Base-by-base conservation (phyloP, 1,140 invertebrate genomes). In the Belonocnema kinseyi region DNA sequence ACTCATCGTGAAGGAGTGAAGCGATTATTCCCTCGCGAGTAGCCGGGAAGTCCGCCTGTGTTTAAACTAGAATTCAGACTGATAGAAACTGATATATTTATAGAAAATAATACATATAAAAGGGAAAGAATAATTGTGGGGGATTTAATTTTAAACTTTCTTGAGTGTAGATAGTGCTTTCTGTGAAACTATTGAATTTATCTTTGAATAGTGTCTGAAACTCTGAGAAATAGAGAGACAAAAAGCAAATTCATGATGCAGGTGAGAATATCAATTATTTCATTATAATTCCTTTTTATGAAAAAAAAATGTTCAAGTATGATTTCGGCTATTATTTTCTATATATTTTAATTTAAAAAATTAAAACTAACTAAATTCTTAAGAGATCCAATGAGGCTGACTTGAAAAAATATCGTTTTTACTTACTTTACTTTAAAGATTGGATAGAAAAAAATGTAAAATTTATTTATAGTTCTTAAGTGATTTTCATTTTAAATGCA, bases 21-120 rank as follows among this genome's bases (percentile, higher is more conserved):
- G 61, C 56, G 77, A 83, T 84, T 85, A 85, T 81, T 85, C 83
- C 80, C 79, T 77, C 77, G 76, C 79, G 77, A 78, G 77, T 73
- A 77, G 72, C 50, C 75, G 78, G 77, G 70, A 77, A 77, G 71
- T 74, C 76, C 80, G 82, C 54, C 56, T 80, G 78, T 81, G 73
- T 26, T 40, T 73, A 17, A 56, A 17, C 6, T 19, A 56, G 54
- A 17, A 56, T 17, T 56, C 5, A 17, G 6, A 0, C 10, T 11
- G 17, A 56, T 56, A 56, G 21, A 19, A 56, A 11, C 17, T 56
- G 8, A 46, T 12, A 21, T 19, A 56, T 12, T 21, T 19, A 56
- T 17, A 19, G 7, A 17, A 19, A 19, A n/a, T 12, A 56, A 56
- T 5, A 56, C 3, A 56, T 56, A 11, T 56, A 11, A 56, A 56